Base-by-base conservation (phyloP, 2,797 vertebrate species). In the Phyllotis vaccarum region DNA sequence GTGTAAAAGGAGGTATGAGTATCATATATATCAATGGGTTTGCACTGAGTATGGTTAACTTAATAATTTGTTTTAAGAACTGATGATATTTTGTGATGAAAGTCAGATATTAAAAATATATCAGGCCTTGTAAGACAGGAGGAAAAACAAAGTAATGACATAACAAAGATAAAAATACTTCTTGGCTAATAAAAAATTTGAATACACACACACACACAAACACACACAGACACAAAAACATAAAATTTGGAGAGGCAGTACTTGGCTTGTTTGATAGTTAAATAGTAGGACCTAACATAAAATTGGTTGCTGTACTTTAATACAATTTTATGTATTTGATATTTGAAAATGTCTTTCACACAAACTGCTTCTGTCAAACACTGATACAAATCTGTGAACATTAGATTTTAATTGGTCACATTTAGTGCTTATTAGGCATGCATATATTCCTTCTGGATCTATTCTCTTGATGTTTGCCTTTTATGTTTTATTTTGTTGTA, bases 371-470 rank as follows among this genome's bases (percentile, higher is more conserved):
- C 29, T 85, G 72, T 14, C 54, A 54, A 85, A 62, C 17, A 52
- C n/a, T 78, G 13, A 68, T 52, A 60, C 83, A 72, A 89, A 56
- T 62, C 74, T 72, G 19, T 16, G 21, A 85, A 11, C 22, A 19
- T 85, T 49, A 70, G 54, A 89, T 85, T 85, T 92, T 85, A 89
- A 89, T 85, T 72, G 52, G 88, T 13, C 54, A 85, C 49, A 79
- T 79, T 72, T 31, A 72, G 13, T 62, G 14, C 49, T 79, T 70
- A 19, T 2, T 46, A 22, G 40, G 54, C 54, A 89, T 64, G 78
- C 72, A 21, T 54, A 11, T 64, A 34, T 86, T 86, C 46, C 54
- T 56, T 3, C n/a, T 52, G 19, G 6, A 70, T 37, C 58, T 80
- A 21, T 43, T 92, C 43, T 37, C 22, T 79, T 86, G 37, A 58